phyloP scores from a whole-genome alignment of 1,140 invertebrate species.

The Archivesica marissinica region DNA sequence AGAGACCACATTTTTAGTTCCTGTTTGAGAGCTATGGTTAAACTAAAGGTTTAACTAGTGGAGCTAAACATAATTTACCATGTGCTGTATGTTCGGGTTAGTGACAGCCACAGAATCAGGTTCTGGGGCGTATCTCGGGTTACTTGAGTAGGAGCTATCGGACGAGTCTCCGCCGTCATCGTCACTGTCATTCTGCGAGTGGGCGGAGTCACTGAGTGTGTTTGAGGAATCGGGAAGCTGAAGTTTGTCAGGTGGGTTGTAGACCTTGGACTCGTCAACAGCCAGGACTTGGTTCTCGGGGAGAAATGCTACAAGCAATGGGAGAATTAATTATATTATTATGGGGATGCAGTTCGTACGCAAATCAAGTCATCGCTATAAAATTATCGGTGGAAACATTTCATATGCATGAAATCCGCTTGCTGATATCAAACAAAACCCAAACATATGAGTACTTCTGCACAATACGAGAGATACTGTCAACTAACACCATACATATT shows the following conservation, averaged over 20 bases:
- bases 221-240: constrained; percentile 87
- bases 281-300: constrained; percentile 82
- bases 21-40: too few relatives aligned
- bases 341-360: too few relatives aligned
- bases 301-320: constrained; percentile 71
- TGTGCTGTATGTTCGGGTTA: constrained; percentile 47
- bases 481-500: too few relatives aligned
- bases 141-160: constrained; percentile 25
- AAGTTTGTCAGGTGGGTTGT: constrained; percentile 90
- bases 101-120: constrained; percentile 37
- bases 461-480: too few relatives aligned
- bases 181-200: constrained; percentile 79
- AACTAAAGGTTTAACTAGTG: too few relatives aligned
- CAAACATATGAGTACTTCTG: too few relatives aligned
- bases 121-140: constrained; percentile 48
- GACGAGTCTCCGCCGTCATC: constrained; percentile 42
- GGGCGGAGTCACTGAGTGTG: constrained; percentile 80
- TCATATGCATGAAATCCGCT: too few relatives aligned
- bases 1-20: too few relatives aligned
- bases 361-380: too few relatives aligned
- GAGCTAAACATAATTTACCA: not conserved
- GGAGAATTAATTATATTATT: too few relatives aligned
- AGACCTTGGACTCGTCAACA: constrained; percentile 90
- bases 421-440: too few relatives aligned
- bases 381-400: too few relatives aligned